Conservation (phyloP, 2,113 vertebrate species). For the Nothobranchius kuhntae region DNA sequence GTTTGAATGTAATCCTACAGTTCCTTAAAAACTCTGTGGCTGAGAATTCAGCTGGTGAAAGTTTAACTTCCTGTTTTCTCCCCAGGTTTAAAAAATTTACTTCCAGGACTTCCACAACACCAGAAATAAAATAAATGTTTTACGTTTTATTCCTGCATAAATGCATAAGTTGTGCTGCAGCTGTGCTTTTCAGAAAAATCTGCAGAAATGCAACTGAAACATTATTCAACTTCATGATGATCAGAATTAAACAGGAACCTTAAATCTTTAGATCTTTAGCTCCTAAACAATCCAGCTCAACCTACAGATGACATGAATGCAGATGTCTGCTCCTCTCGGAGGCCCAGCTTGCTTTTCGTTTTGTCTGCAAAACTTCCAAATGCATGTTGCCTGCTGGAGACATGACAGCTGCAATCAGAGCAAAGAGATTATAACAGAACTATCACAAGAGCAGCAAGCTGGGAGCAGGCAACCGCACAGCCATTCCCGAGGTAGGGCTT, state of each 20-base stretch:
- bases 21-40: background rate
- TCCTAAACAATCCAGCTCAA: background rate
- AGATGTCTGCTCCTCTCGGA: constrained; percentile 2
- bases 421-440: constrained; percentile 46
- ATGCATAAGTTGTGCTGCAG: too few species aligned
- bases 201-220: too few species aligned
- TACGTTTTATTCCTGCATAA: too few species aligned
- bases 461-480: constrained; percentile 29
- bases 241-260: background rate
- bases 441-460: constrained; percentile 28
- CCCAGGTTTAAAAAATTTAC: too few species aligned
- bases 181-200: too few species aligned
- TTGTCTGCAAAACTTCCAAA: constrained; percentile 36
- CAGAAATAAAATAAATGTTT: too few species aligned
- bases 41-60: too few species aligned
- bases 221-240: too few species aligned
- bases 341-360: constrained; percentile 28
- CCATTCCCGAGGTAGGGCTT: constrained; percentile 53
- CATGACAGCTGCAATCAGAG: constrained; percentile 57
- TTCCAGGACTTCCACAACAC: too few species aligned
- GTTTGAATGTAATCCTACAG: background rate
- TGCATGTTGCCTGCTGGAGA: constrained; percentile 39
- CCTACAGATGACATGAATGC: constrained; percentile 11
- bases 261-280: background rate
- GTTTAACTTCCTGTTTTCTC: too few species aligned